These are phyloP conservation scores for Lagorchestes hirsutus DNA, from an alignment of 2,797 vertebrate genomes.

Conservation along the genomic window DNA sequence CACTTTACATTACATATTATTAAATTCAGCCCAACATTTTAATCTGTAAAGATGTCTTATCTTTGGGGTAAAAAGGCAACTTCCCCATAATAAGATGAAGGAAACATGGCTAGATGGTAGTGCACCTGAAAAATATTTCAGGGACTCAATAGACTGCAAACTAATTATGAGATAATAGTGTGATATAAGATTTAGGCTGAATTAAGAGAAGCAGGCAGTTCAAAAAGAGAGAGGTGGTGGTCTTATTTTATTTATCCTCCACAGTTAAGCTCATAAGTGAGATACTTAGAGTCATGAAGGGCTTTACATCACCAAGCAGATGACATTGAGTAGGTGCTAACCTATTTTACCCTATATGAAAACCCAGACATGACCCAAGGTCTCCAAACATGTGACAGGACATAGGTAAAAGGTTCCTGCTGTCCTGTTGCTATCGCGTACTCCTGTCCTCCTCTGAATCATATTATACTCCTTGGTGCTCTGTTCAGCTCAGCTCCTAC, in stretches of 20 bases:
- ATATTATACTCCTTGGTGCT: not conserved
- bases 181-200: not conserved
- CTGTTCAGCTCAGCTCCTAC: accelerated
- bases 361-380: not conserved
- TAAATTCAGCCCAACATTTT: not conserved
- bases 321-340: no score
- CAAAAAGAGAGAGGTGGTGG: not conserved
- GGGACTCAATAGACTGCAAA: not conserved
- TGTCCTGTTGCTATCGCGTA: not conserved
- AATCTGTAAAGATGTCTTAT: not conserved
- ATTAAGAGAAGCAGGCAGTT: not conserved
- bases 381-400: not conserved
- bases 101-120: not conserved
- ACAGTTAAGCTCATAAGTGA: not conserved
- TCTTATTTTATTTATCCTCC: not conserved
- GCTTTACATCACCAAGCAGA: not conserved
- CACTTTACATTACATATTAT: not conserved
- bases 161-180: not conserved
- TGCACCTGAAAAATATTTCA: not conserved
- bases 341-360: not conserved
- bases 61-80: not conserved
- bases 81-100: not conserved
- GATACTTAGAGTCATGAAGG: not conserved
- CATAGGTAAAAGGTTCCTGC: not conserved
- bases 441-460: not conserved